Percentiles rank a stretch among this genome's conserved stretches.
These are phyloP conservation scores for Leptinotarsa undecemlineata DNA, from an alignment of 1,140 invertebrate genomes.

Conservation along the genomic window DNA sequence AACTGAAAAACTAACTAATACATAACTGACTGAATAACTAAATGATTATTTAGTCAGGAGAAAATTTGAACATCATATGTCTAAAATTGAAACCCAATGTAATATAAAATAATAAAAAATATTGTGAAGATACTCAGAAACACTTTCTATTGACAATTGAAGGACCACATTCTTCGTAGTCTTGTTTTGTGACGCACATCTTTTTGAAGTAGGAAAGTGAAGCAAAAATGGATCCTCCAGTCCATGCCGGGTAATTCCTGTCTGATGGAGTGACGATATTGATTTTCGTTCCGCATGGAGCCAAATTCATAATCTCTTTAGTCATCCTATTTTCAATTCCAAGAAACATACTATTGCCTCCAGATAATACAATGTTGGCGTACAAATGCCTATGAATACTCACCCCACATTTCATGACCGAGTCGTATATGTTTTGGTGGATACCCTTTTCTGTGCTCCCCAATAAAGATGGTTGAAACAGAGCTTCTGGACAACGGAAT, in stretches of 20 bases:
- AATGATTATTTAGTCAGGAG: too few relatives aligned
- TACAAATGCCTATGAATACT: conserved; percentile 90
- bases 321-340: conserved; percentile 80
- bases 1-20: too few relatives aligned
- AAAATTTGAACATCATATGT: too few relatives aligned
- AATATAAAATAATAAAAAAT: conserved; percentile 41
- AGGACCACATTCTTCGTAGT: conserved; percentile 91
- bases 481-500: conserved; percentile 91
- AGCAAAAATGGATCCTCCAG: conserved; percentile 84
- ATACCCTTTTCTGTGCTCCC: conserved; percentile 91
- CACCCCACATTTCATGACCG: conserved; percentile 94
- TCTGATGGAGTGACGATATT: conserved; percentile 93
- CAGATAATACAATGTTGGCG: conserved; percentile 88
- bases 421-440: conserved; percentile 92
- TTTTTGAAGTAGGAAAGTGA: conserved; percentile 82
- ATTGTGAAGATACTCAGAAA: conserved; percentile 70
- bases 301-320: conserved; percentile 79
- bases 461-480: conserved; percentile 90
- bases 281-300: conserved; percentile 85
- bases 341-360: conserved; percentile 79
- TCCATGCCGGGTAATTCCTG: conserved; percentile 91
- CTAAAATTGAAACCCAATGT: conserved; percentile 8
- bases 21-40: too few relatives aligned
- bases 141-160: conserved; percentile 92
- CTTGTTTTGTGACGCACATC: conserved; percentile 91